These are phyloP conservation scores for Arrhopalites spinosus DNA, from an alignment of 2,888 invertebrate genomes.

Conservation along the genomic window DNA sequence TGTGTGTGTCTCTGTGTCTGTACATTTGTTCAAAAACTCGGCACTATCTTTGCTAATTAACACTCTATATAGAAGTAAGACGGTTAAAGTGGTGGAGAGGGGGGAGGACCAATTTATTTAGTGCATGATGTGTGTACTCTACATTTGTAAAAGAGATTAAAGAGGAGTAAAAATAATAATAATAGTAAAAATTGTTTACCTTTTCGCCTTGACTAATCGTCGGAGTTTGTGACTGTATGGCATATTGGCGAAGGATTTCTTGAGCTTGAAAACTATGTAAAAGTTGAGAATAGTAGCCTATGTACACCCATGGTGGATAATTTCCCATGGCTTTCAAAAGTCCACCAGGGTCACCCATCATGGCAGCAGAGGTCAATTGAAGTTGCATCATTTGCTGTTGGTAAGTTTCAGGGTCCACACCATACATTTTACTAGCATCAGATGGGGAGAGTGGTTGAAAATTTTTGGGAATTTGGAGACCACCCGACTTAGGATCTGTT, in stretches of 20 bases:
- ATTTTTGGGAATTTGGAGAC: slow-evolving; percentile 24
- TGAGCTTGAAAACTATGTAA: slow-evolving; percentile 58
- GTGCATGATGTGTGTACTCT: no score
- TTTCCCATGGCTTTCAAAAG: slow-evolving; percentile 54
- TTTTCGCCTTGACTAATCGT: slow-evolving; percentile 54
- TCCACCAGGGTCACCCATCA: slow-evolving; percentile 54
- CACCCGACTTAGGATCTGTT: neutral
- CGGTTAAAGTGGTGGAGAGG: no score
- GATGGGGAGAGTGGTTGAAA: slow-evolving; percentile 52
- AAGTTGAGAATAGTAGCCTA: slow-evolving; percentile 57
- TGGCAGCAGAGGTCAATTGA: slow-evolving; percentile 55
- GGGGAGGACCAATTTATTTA: no score
- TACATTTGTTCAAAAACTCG: neutral
- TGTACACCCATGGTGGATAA: slow-evolving; percentile 56
- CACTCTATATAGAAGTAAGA: neutral
- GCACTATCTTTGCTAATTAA: slow-evolving; percentile 1
- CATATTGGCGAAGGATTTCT: slow-evolving; percentile 57
- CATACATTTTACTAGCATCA: slow-evolving; percentile 55
- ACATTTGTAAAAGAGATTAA: no score
- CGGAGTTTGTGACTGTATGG: slow-evolving; percentile 56
- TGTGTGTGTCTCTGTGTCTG: neutral
- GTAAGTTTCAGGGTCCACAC: slow-evolving; percentile 55
- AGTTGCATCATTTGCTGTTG: slow-evolving; percentile 57
- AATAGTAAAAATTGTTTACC: slow-evolving; percentile 41
- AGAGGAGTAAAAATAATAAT: neutral